phyloP scores from a whole-genome alignment of 37 sponge, comb jelly and placozoan species.

The Agelas oroides region DNA sequence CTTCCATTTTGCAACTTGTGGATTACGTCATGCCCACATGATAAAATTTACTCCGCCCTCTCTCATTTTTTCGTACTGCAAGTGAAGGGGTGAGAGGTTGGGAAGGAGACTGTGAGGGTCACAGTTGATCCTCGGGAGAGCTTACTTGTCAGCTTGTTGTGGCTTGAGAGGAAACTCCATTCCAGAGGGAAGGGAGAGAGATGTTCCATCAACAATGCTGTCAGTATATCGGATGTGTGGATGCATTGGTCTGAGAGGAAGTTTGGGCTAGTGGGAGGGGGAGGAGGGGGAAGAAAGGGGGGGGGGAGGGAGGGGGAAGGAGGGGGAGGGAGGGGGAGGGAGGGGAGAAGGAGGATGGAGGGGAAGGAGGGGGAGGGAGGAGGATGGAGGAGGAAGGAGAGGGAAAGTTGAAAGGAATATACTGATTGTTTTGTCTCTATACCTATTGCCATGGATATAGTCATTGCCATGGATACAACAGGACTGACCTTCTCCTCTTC shows the following conservation, averaged over 20 bases:
- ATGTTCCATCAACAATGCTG: neutral
- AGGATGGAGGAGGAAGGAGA: neutral
- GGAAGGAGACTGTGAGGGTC: neutral
- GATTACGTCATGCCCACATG: too few relatives aligned
- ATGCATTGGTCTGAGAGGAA: neutral
- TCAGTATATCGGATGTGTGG: constrained; percentile 27
- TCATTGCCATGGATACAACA: too few relatives aligned
- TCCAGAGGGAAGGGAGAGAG: constrained; percentile 52
- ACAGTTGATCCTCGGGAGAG: too few relatives aligned
- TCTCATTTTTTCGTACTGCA: too few relatives aligned
- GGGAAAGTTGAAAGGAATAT: neutral
- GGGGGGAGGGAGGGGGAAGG: neutral
- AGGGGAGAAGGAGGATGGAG: neutral
- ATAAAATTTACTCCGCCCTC: too few relatives aligned
- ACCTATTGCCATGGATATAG: too few relatives aligned
- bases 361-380: neutral
- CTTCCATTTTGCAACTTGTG: too few relatives aligned
- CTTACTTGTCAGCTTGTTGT: constrained; percentile 9
- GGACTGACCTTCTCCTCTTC: constrained; percentile 71
- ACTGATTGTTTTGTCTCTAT: too few relatives aligned
- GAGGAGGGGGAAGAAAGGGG: neutral
- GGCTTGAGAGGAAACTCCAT: constrained; percentile 34
- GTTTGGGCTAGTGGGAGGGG: neutral
- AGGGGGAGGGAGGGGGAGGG: neutral
- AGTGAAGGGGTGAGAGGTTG: too few relatives aligned